Evolutionary conservation across 2,888 invertebrate species (phyloP).

Genomic region (Platycnemis pennipes): DNA sequence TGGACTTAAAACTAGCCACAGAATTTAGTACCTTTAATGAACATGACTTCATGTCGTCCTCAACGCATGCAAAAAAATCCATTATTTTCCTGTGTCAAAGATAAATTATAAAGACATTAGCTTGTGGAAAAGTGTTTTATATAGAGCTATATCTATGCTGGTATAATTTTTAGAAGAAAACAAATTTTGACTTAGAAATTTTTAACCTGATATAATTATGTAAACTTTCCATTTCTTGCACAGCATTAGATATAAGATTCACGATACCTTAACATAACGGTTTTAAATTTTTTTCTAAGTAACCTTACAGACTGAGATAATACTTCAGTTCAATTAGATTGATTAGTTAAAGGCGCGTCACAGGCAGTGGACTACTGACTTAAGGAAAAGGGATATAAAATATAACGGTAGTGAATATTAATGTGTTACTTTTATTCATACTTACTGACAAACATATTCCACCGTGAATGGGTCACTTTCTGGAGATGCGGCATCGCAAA

Average conservation of each 20-base stretch:
- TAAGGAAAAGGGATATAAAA: background rate
- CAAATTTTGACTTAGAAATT: background rate
- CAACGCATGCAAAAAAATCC: background rate
- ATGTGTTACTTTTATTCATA: background rate
- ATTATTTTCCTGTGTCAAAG: background rate
- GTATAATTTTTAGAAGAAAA: background rate
- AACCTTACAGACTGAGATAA: background rate
- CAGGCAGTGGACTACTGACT: too few species aligned
- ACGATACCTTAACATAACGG: background rate
- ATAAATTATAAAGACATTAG: background rate
- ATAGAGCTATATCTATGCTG: too few species aligned
- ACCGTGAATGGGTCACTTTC: background rate
- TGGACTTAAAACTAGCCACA: background rate
- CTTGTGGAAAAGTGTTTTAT: too few species aligned
- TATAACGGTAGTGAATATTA: background rate
- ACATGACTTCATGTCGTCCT: background rate
- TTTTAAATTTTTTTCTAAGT: background rate
- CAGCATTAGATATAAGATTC: background rate
- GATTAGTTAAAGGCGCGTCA: background rate
- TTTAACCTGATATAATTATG: background rate
- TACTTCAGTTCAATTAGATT: background rate
- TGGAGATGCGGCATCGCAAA: background rate
- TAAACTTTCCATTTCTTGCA: background rate
- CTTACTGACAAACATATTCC: slow-evolving; percentile 5
- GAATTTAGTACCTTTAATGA: background rate